Evolutionary conservation across 2,113 vertebrate genomes (phyloP).

Genomic region (Lophochroa leadbeateri): DNA sequence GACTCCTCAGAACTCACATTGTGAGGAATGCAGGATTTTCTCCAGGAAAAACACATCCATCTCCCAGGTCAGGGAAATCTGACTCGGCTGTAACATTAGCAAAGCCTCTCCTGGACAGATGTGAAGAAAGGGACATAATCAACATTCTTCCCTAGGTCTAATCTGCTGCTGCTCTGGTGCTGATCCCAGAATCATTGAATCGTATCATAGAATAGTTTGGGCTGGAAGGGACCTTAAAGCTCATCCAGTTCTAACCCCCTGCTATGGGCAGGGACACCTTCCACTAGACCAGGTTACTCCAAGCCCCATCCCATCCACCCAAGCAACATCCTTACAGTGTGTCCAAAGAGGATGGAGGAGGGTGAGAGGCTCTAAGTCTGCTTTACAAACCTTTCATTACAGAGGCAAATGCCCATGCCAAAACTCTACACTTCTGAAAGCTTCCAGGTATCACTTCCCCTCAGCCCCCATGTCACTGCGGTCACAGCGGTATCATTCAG

Average conservation of each 20-base stretch:
- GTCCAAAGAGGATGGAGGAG: background rate
- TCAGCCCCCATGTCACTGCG: background rate
- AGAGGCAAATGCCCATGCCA: background rate
- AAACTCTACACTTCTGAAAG: background rate
- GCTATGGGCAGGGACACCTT: background rate
- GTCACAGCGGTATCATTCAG: background rate
- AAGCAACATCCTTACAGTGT: background rate
- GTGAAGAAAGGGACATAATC: background rate
- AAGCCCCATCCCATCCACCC: background rate
- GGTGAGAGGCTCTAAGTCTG: background rate
- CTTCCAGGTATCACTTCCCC: background rate
- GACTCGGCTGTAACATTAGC: background rate
- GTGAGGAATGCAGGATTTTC: background rate
- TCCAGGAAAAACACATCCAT: slow-evolving; percentile 19
- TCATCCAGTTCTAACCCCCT: background rate
- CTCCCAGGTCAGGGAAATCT: background rate
- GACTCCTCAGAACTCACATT: background rate
- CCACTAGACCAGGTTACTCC: background rate
- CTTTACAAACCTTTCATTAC: background rate
- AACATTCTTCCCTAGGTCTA: background rate
- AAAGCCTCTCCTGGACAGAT: background rate
- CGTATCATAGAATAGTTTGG: background rate
- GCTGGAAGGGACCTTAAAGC: background rate
- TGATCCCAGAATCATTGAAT: background rate
- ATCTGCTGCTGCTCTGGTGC: background rate